A percentile compares a stretch with the other conserved stretches of the same genome.
Evolutionary conservation across 2,797 vertebrate genomes (phyloP).

Genomic region (Bovichtus variegatus): DNA sequence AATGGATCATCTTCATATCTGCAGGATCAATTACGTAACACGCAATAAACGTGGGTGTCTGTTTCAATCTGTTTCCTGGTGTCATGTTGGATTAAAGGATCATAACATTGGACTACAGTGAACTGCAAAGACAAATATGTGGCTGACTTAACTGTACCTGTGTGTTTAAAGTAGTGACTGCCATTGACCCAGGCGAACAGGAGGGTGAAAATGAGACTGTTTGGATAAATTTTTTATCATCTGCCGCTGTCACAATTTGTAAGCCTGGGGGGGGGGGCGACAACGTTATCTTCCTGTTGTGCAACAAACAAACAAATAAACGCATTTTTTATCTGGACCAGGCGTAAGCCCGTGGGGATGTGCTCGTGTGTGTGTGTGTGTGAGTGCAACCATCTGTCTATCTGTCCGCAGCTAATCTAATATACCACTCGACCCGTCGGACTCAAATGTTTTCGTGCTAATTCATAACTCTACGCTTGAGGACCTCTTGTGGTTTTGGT

Average conservation of each 20-base stretch:
- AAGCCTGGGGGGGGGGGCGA: neutral
- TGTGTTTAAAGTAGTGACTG: slow-evolving; percentile 21
- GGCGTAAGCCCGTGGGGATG: too few relatives aligned
- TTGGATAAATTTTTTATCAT: slow-evolving; percentile 25
- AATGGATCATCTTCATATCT: neutral
- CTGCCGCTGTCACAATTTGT: slow-evolving; percentile 1
- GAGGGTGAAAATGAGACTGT: neutral
- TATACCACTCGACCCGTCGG: neutral
- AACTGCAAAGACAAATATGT: slow-evolving; percentile 26
- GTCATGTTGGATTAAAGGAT: slow-evolving; percentile 17
- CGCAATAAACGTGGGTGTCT: neutral
- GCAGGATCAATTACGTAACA: neutral
- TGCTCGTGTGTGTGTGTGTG: neutral
- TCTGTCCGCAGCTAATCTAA: neutral
- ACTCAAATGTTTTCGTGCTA: neutral
- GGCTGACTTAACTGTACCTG: neutral
- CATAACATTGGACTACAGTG: slow-evolving; percentile 7
- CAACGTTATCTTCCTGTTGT: slow-evolving; percentile 4
- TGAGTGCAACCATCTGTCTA: too few relatives aligned
- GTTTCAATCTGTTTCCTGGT: slow-evolving; percentile 10
- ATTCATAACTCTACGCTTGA: neutral
- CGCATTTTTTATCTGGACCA: too few relatives aligned
- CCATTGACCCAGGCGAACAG: slow-evolving; percentile 22
- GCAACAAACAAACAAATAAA: neutral
- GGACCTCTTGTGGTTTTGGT: neutral